Percentiles rank a stretch among this genome's conserved stretches.
These are phyloP conservation scores for Acleris literana DNA, from an alignment of 2,888 invertebrate genomes.

Conservation along the genomic window DNA sequence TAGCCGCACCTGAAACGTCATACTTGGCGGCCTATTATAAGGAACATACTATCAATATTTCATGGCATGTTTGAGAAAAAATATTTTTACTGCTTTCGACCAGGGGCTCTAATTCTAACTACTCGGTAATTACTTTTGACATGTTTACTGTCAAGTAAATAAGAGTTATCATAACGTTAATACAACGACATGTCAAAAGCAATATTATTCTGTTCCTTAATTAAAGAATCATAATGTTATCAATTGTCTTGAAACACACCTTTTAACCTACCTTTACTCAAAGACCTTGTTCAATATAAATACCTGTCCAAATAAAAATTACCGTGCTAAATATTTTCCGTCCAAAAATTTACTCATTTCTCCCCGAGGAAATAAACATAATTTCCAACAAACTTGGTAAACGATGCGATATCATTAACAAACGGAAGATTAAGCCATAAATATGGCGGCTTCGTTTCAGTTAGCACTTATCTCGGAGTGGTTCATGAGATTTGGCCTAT, in stretches of 20 bases:
- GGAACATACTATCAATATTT: too few relatives aligned
- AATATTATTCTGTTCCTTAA: not conserved
- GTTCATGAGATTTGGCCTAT: constrained; percentile 40
- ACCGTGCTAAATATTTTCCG: constrained; percentile 19
- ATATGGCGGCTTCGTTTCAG: constrained; percentile 48
- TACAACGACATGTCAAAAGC: too few relatives aligned
- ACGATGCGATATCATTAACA: constrained; percentile 60
- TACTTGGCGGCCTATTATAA: too few relatives aligned
- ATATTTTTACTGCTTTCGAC: too few relatives aligned
- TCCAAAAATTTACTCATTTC: constrained; percentile 27
- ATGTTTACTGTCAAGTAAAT: too few relatives aligned
- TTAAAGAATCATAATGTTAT: not conserved
- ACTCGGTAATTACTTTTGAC: too few relatives aligned
- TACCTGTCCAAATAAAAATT: constrained; percentile 22
- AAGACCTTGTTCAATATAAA: constrained; percentile 8
- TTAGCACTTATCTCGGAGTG: constrained; percentile 38
- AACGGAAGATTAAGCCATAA: constrained; percentile 49
- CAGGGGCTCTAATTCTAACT: too few relatives aligned
- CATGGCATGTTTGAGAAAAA: too few relatives aligned
- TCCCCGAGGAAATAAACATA: constrained; percentile 48
- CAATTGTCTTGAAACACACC: not conserved
- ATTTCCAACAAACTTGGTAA: constrained; percentile 58
- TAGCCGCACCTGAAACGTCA: too few relatives aligned
- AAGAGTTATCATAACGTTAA: too few relatives aligned
- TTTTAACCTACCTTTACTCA: not conserved